Conservation (phyloP, 1,140 invertebrate species). For the Anthonomus grandis region DNA sequence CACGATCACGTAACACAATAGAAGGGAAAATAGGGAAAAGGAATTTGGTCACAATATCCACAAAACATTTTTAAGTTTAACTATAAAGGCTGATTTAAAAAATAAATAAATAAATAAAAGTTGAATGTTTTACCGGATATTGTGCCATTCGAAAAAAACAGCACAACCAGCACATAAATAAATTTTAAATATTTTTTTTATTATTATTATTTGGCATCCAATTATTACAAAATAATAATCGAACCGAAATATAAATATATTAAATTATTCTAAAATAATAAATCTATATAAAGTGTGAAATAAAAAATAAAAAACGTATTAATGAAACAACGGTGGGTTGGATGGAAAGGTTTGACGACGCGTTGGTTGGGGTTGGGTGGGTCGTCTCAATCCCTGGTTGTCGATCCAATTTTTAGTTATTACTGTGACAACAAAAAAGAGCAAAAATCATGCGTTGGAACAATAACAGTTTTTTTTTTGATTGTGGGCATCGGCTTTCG, state of each 20-base stretch:
- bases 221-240: constrained; percentile 47
- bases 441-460: constrained; percentile 40
- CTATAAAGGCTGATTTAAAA: no score
- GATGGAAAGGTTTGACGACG: constrained; percentile 37
- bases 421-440: constrained; percentile 41
- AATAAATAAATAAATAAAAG: no score
- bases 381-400: constrained; percentile 35
- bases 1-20: constrained; percentile 20
- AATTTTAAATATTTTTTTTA: constrained; percentile 31
- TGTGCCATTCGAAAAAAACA: constrained; percentile 28
- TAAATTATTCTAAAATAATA: constrained; percentile 33
- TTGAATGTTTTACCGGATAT: constrained; percentile 28
- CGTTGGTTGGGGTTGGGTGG: constrained; percentile 32
- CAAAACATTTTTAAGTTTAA: constrained; percentile 21
- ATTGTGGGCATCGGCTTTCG: constrained; percentile 40
- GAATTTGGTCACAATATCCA: constrained; percentile 26
- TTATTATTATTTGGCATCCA: no score
- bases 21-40: no score
- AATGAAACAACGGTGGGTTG: constrained; percentile 35
- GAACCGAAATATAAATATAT: constrained; percentile 37
- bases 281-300: constrained; percentile 39
- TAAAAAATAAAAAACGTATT: constrained; percentile 33
- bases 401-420: constrained; percentile 38
- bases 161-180: constrained; percentile 19
- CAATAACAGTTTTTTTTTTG: constrained; percentile 27